A percentile compares a stretch with the other conserved stretches of the same genome.
These are phyloP conservation scores for Cyprinus carpio DNA, from an alignment of 2,113 vertebrate species.

Conservation along the genomic window DNA sequence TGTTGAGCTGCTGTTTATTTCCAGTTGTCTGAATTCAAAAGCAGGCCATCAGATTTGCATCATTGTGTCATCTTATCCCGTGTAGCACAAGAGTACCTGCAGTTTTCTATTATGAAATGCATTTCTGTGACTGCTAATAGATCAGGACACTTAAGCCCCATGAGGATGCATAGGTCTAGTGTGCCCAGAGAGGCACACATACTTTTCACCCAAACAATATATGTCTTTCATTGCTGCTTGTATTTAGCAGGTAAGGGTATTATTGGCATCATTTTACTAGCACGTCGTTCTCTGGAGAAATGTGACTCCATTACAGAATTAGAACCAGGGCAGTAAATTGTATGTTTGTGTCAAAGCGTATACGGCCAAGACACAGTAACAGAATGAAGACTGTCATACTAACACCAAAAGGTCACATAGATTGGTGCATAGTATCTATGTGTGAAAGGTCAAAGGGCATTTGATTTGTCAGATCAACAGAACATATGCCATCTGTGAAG, in stretches of 20 bases:
- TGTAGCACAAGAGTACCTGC: not conserved
- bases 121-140: conserved; percentile 26
- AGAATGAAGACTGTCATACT: not conserved
- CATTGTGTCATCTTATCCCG: not conserved
- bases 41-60: not conserved
- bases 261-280: conserved; percentile 42
- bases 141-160: conserved; percentile 11
- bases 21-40: not conserved
- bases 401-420: conserved; percentile 16
- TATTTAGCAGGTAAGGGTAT: conserved; percentile 48
- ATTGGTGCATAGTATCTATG: not conserved
- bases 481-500: too few species aligned
- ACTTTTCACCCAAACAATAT: conserved; percentile 39
- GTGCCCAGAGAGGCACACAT: conserved; percentile 20
- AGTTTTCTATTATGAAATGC: conserved; percentile 6
- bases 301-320: conserved; percentile 50
- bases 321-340: conserved; percentile 44
- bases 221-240: conserved; percentile 43
- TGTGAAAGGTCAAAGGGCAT: conserved; percentile 22
- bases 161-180: conserved; percentile 30
- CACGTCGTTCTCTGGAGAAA: conserved; percentile 44
- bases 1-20: too few species aligned
- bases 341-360: conserved; percentile 19
- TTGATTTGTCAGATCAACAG: too few species aligned
- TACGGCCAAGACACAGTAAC: conserved; percentile 4